phyloP scores from a whole-genome alignment of 1,140 invertebrate genomes.

The Popillia japonica region DNA sequence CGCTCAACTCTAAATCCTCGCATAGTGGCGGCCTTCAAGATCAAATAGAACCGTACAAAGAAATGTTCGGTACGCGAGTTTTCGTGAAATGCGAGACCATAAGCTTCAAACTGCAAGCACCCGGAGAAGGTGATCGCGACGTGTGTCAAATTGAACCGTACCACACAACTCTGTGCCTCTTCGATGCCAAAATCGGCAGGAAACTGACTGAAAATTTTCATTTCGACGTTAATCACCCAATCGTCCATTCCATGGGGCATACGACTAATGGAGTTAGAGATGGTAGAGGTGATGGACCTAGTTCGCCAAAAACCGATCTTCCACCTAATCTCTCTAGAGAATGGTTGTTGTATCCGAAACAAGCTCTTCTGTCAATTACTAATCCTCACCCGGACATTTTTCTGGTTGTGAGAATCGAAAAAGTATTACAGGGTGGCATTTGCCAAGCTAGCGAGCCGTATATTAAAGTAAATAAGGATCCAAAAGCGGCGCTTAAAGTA shows the following conservation, averaged over 20 bases:
- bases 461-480: constrained; percentile 79
- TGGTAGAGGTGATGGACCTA: neutral
- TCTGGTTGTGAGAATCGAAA: constrained; percentile 89
- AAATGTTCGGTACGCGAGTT: constrained; percentile 86
- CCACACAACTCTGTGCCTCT: constrained; percentile 84
- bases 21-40: constrained; percentile 46
- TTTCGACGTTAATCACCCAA: constrained; percentile 84
- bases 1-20: constrained; percentile 48
- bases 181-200: constrained; percentile 83
- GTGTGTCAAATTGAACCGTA: constrained; percentile 91
- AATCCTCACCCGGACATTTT: constrained; percentile 89
- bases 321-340: constrained; percentile 68
- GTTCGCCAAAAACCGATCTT: constrained; percentile 54
- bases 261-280: neutral
- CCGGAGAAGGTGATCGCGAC: constrained; percentile 76
- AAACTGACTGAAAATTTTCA: constrained; percentile 95
- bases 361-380: constrained; percentile 84
- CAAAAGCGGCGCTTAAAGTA: constrained; percentile 79
- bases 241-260: constrained; percentile 59
- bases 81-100: constrained; percentile 84
- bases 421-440: constrained; percentile 89
- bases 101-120: constrained; percentile 82
- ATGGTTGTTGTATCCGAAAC: constrained; percentile 71
- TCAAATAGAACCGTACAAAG: constrained; percentile 73
- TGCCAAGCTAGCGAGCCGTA: constrained; percentile 88